A percentile compares a stretch with the other conserved stretches of the same genome.
Evolutionary conservation across 2,797 vertebrate species (phyloP).

Genomic region (Pseudomugil gertrudae): DNA sequence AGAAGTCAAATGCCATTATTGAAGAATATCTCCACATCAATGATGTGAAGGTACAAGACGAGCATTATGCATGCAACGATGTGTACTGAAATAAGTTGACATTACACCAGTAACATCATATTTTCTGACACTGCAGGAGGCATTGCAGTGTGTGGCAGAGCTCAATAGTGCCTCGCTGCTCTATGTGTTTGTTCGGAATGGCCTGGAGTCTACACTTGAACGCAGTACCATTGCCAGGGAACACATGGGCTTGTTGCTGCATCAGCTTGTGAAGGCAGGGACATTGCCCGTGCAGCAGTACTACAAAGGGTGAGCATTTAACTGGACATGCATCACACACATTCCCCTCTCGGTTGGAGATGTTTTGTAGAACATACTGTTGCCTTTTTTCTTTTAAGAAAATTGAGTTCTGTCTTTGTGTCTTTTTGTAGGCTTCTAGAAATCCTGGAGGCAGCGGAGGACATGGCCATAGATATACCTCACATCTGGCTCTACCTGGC

Average conservation of each 20-base stretch:
- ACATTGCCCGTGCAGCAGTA: constrained; percentile 88
- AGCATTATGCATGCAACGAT: not conserved
- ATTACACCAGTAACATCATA: not conserved
- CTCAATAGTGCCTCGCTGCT: constrained; percentile 88
- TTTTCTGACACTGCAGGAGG: constrained; percentile 83
- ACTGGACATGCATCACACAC: not conserved
- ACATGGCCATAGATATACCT: constrained; percentile 98
- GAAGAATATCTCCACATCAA: constrained; percentile 98
- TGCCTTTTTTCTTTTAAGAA: not conserved
- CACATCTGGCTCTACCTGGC: constrained; percentile 98
- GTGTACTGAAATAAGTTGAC: fast-evolving
- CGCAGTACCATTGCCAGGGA: constrained; percentile 92
- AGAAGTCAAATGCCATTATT: constrained; percentile 92
- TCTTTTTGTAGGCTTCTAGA: constrained; percentile 84
- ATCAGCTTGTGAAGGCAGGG: constrained; percentile 86
- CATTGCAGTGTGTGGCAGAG: constrained; percentile 93
- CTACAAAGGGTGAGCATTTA: constrained; percentile 89
- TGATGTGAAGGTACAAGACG: constrained; percentile 89
- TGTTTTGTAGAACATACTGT: not conserved
- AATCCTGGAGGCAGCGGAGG: constrained; percentile 92
- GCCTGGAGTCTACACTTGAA: constrained; percentile 93
- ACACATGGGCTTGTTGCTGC: constrained; percentile 89
- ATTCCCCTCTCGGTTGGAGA: not conserved
- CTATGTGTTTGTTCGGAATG: constrained; percentile 91
- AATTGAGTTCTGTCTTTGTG: not conserved